Evolutionary conservation across 2,888 invertebrate genomes (phyloP), one percentile per base, ranked within the genome.

Genomic region (Clostera curtula): DNA sequence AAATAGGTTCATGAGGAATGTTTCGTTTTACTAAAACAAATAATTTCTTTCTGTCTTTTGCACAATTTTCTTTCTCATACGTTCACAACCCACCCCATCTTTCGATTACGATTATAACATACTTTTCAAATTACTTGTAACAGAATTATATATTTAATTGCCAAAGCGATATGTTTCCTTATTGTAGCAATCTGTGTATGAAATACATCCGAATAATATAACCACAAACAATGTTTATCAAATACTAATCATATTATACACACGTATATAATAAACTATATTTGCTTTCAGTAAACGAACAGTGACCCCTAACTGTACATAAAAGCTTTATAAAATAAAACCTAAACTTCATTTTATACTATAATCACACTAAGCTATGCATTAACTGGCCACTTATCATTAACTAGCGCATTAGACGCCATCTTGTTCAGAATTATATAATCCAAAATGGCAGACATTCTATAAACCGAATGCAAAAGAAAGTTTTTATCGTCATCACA

Each of bases 131-230:
- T 55, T 59, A 49, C 57, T 57, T 49, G 56, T 44, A 42, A 44
- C 56, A 55, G 43, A 57, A 22, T 58, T 50, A 56, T 56, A 59
- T 55, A 36, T 45, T 68, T n/a, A n/a, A n/a, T 71, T 72, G 72
- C 69, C 66, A 71, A 79, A 82, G 82, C 82, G 82, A 82, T 82
- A 82, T 80, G 82, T 82, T 70, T 79, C 49, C 54, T 79, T 80
- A 80, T 82, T 80, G 80, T 82, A 79, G 73, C 77, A 70, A 65
- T 66, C 63, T 72, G 63, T 70, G 59, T 65, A 62, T 59, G 61
- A 66, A 9, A 72, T 65, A 67, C 65, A 55, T 60, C 56, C 49
- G 44, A 63, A 64, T 57, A 55, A 51, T 62, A 61, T 60, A 58
- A 56, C 61, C 57, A 54, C 62, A 61, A 67, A 64, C 68, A 57